Base-by-base conservation (phyloP, 2,113 vertebrate genomes). In the Camelus dromedarius region DNA sequence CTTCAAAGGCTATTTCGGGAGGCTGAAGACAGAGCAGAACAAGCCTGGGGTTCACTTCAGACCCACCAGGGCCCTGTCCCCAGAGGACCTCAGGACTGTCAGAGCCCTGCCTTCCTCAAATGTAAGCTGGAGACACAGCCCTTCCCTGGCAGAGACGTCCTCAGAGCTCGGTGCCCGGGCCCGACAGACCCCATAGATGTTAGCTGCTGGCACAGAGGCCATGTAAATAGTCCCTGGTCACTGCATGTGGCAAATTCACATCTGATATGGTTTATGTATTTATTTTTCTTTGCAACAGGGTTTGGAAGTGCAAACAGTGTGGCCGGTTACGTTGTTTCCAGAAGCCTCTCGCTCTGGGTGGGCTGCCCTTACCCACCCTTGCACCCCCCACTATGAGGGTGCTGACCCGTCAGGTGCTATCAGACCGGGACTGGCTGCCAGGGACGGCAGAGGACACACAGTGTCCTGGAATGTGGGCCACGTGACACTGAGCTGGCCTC, bases 221-320 rank as follows among this genome's bases (percentile, higher is more conserved):
- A 13, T 8, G 12, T 8, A 72, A 73, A 66, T 30, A 50, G 69
- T 2, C 46, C 50, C 54, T 5, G 42, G 82, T 46, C 62, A 42
- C n/a, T 7, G 5, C 52, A 4, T 4, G 50, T 0, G 76, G 84
- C 85, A 56, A 50, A 52, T 42, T 60, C 67, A 48, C 46, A 28
- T 60, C 76, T 88, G 48, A 84, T 70, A 22, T 46, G 88, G 70
- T 24, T 50, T 7, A 9, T 22, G 24, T 64, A 22, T 93, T 96
- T 97, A 54, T 94, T 97, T 96, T 94, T 62, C 90, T 93, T 94
- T 89, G 93, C 89, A 93, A 58, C 9, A 58, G 46, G 32, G 76
- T 92, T 92, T 91, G 86, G 75, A 95, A 91, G 89, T n/a, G 73
- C 91, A 88, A 83, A 83, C 86, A 79, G 26, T 69, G 80, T 18